Conservation (phyloP, 2,888 invertebrate species). For the Nymphalis polychloros region DNA sequence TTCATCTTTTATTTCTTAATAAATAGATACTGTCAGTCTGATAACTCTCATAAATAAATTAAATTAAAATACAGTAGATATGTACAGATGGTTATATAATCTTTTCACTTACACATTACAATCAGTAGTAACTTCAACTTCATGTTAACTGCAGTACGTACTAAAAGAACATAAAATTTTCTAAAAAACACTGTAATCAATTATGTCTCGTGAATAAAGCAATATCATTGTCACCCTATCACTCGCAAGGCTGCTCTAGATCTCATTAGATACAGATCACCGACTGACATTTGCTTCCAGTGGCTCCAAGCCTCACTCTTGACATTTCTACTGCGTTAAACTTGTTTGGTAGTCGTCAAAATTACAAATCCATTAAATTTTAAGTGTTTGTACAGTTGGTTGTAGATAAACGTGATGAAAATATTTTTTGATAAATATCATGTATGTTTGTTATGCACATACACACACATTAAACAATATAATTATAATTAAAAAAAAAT, state of each 20-base stretch:
- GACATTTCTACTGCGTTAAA: conserved; percentile 40
- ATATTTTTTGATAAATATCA: neutral
- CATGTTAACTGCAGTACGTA: no score
- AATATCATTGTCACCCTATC: conserved; percentile 28
- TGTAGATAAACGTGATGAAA: conserved; percentile 7
- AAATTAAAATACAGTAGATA: no score
- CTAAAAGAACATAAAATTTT: no score
- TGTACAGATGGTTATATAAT: no score
- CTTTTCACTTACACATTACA: no score
- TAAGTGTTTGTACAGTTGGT: conserved; percentile 3
- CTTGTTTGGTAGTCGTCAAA: conserved; percentile 33
- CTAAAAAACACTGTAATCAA: neutral
- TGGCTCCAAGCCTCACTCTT: conserved; percentile 31
- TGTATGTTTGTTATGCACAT: no score
- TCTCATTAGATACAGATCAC: conserved; percentile 40
- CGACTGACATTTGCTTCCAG: conserved; percentile 45
- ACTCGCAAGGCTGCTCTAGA: conserved; percentile 36
- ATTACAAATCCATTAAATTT: conserved; percentile 9
- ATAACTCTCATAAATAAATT: no score
- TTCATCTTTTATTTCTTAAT: no score
- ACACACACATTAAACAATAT: no score
- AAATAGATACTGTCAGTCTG: no score
- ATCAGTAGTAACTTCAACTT: no score
- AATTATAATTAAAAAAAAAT: no score
- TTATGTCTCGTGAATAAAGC: conserved; percentile 17